Evolutionary conservation across 2,888 invertebrate species (phyloP), one percentile per base, ranked within the genome.

Genomic region (Tetragonisca angustula): DNA sequence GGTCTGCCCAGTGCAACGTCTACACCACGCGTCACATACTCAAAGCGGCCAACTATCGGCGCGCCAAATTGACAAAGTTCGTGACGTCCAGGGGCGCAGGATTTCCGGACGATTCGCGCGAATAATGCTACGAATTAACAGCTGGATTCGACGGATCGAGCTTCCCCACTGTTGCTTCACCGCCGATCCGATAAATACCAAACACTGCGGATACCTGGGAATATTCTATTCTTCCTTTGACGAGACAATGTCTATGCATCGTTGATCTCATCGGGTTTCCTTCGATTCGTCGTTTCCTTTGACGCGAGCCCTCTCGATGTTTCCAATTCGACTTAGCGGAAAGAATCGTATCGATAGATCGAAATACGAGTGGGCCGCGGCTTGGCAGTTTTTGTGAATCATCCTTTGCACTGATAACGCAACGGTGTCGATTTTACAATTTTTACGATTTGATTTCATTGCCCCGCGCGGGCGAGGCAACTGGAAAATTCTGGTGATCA

Each of bases 381-480:
- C 69, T 77, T 81, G 68, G 54, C 71, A 76, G 43, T 68, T 67
- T 76, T 56, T 67, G 19, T 11, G 11, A 9, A 52, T 19, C 50
- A 19, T 24, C 19, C 32, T 24, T 77, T 71, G 65, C 76, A 65
- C 68, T 59, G 72, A 74, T 68, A 71, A 84, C 77, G 76, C 77
- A 69, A 36, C 9, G 79, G 59, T 68, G 67, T 82, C 89, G 88
- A 85, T 89, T 92, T 89, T 85, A 89, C 88, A 88, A 91, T 32
- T 92, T 91, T 88, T 90, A 85, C 85, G 89, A 91, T 87, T 87
- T 88, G 89, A 88, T 91, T 91, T 89, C 89, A 87, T 90, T 89
- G 89, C 83, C 81, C 81, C 77, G 84, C 86, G 73, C 85, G 81
- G 86, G 78, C 76, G 73, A 81, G 80, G 81, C 75, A 86, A 88